Percentiles rank a stretch among this genome's conserved stretches.
phyloP scores from a whole-genome alignment of 2,113 vertebrate species.

The Nymphicus hollandicus region DNA sequence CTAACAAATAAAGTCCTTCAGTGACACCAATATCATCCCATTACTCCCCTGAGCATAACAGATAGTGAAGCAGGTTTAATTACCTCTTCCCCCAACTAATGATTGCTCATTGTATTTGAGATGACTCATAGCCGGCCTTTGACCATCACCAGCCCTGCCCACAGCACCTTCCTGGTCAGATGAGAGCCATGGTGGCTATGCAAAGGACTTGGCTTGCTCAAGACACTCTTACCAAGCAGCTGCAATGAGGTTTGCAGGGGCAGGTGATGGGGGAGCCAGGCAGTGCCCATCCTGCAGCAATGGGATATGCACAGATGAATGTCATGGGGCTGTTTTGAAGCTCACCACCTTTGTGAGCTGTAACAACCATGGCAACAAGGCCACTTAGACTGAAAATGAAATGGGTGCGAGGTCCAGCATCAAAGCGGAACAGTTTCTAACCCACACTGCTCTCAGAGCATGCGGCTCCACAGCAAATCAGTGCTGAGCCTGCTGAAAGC shows the following conservation, averaged over 20 bases:
- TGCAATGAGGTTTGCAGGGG: background rate
- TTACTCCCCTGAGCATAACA: background rate
- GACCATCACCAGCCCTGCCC: background rate
- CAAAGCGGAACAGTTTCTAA: background rate
- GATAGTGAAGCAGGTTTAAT: background rate
- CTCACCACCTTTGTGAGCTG: background rate
- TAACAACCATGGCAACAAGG: slow-evolving; percentile 1
- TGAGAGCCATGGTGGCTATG: background rate
- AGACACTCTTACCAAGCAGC: background rate
- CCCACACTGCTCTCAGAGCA: background rate
- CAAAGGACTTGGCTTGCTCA: background rate
- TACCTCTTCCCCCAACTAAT: background rate
- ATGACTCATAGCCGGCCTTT: slow-evolving; percentile 48
- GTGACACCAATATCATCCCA: background rate
- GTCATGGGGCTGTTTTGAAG: background rate
- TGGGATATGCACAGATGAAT: rapidly evolving
- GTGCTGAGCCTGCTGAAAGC: background rate
- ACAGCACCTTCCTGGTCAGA: background rate
- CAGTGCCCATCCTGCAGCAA: rapidly evolving
- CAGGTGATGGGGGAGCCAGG: background rate
- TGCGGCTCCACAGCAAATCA: background rate
- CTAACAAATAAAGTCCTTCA: slow-evolving; percentile 17
- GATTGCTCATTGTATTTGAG: slow-evolving; percentile 9
- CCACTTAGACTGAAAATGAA: background rate
- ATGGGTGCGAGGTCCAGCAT: background rate